phyloP scores from a whole-genome alignment of 2,888 invertebrate species.

The Linnaemya vulpina region DNA sequence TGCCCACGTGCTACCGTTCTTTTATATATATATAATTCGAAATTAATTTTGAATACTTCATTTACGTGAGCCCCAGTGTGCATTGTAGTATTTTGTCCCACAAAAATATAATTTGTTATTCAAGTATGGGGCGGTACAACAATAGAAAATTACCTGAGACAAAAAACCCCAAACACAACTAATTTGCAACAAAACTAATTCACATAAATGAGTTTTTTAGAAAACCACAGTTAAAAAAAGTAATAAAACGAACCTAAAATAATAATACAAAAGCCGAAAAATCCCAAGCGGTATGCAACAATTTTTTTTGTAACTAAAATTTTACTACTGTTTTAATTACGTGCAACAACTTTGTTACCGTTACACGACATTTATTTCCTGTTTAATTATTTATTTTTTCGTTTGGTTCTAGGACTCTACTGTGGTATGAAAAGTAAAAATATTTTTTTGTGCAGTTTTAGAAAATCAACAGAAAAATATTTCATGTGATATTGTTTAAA shows the following conservation, averaged over 20 bases:
- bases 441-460: too few relatives aligned
- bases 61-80: too few relatives aligned
- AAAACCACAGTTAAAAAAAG: neutral
- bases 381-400: neutral
- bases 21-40: too few relatives aligned
- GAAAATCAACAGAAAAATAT: too few relatives aligned
- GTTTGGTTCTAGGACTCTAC: too few relatives aligned
- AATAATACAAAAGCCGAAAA: conserved; percentile 11
- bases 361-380: conserved; percentile 6
- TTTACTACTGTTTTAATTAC: neutral
- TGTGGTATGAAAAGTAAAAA: too few relatives aligned
- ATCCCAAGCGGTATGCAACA: neutral
- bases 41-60: too few relatives aligned
- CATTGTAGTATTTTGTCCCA: neutral
- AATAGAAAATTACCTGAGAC: conserved; percentile 30
- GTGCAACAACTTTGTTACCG: conserved; percentile 20
- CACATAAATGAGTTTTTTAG: conserved; percentile 39
- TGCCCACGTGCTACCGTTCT: too few relatives aligned
- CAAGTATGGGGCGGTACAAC: conserved; percentile 34
- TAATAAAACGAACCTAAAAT: neutral
- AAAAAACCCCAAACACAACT: conserved; percentile 42
- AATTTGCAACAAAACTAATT: conserved; percentile 61
- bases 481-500: too few relatives aligned
- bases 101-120: conserved; percentile 52
- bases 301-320: neutral